Evolutionary conservation across 23 tunicate genomes (phyloP).

Genomic region (Phallusia fumigata): DNA sequence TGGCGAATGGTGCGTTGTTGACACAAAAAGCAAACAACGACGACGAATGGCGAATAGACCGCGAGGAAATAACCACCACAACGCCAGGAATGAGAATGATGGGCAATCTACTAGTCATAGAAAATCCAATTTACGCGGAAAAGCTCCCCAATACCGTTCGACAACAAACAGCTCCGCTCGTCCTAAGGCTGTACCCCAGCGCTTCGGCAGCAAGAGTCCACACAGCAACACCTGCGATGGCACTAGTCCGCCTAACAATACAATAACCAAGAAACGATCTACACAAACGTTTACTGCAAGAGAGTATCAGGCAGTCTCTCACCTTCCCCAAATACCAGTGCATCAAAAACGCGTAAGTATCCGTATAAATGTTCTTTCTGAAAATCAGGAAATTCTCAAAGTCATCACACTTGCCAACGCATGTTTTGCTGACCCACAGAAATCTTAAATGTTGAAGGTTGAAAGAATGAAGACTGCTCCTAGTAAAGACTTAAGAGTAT

Average conservation of each 20-base stretch:
- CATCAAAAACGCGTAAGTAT: too few species aligned
- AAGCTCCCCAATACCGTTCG: background rate
- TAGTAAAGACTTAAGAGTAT: too few species aligned
- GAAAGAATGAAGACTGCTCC: too few species aligned
- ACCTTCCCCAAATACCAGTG: too few species aligned
- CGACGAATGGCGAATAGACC: background rate
- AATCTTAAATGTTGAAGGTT: too few species aligned
- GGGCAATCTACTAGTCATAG: background rate
- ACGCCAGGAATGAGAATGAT: background rate
- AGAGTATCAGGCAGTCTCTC: background rate
- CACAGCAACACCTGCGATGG: background rate
- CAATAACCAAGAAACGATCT: background rate
- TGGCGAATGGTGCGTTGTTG: constrained; percentile 5
- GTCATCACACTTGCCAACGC: too few species aligned
- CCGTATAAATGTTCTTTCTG: too few species aligned
- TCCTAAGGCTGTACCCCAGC: background rate
- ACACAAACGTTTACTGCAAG: background rate
- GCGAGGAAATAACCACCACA: background rate
- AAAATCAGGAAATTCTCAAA: too few species aligned
- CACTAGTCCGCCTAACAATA: background rate
- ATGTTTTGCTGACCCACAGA: too few species aligned
- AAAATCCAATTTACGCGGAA: background rate
- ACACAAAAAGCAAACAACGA: background rate
- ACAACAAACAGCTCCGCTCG: background rate
- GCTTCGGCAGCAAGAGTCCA: background rate